Percentiles rank a stretch among this genome's conserved stretches.
These are phyloP conservation scores for Euzophera pinguis DNA, from an alignment of 2,888 invertebrate genomes.

Conservation along the genomic window DNA sequence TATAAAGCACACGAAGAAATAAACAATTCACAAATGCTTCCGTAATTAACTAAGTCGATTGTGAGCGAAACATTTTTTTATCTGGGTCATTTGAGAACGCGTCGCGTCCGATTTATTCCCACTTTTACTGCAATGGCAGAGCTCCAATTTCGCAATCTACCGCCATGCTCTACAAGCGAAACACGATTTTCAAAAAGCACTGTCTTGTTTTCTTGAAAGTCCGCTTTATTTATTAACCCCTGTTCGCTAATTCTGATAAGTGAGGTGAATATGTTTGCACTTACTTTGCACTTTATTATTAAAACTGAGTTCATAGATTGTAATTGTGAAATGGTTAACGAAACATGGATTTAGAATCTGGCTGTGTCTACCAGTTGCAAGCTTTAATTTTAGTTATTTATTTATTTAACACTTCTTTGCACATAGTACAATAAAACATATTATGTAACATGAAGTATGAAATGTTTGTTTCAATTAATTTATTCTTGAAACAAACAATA, in stretches of 20 bases:
- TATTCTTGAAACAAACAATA: too few relatives aligned
- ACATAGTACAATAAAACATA: too few relatives aligned
- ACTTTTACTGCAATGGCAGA: conserved; percentile 77
- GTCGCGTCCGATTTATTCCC: conserved; percentile 69
- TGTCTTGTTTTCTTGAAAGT: conserved; percentile 38
- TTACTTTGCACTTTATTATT: neutral
- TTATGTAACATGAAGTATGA: too few relatives aligned
- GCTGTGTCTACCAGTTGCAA: too few relatives aligned
- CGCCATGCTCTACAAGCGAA: conserved; percentile 60
- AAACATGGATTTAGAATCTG: too few relatives aligned
- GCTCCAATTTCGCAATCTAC: conserved; percentile 70
- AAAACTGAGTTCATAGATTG: neutral
- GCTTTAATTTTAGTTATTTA: too few relatives aligned
- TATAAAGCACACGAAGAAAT: neutral
- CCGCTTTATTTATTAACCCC: conserved; percentile 32
- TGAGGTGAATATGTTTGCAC: neutral
- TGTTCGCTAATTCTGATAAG: conserved; percentile 12
- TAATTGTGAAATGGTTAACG: too few relatives aligned
- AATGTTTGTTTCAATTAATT: too few relatives aligned
- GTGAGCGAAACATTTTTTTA: conserved; percentile 41
- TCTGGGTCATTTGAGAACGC: conserved; percentile 68
- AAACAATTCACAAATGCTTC: neutral
- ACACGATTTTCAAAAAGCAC: conserved; percentile 63
- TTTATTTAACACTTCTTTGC: too few relatives aligned
- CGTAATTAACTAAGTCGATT: neutral